Base-by-base conservation (phyloP, 2,113 vertebrate species). In the Nannobrachium achirus region DNA sequence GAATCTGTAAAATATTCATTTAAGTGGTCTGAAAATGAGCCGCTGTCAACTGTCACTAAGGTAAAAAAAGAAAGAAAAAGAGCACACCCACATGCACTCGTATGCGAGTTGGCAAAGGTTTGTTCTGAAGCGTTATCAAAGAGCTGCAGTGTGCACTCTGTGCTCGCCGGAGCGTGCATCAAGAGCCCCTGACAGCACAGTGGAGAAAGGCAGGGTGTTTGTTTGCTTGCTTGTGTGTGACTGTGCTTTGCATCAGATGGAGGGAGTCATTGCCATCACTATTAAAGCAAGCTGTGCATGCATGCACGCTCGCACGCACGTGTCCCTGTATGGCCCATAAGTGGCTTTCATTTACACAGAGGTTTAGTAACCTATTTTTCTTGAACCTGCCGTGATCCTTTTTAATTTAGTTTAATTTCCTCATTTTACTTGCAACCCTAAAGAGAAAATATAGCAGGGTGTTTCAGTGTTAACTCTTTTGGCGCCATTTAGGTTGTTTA, bases 91-190 rank as follows among this genome's bases (percentile, higher is more conserved):
- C 80, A n/a, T n/a, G n/a, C n/a, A 73, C 71, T 53, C 86, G 78
- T 66, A 52, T 66, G 66, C 8, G 52, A 82, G 80, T 80, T 88
- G 83, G 83, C 79, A 81, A 61, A 76, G 79, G 79, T 87, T 86
- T 78, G 71, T 83, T 73, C 76, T 81, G 76, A 87, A 90, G 89
- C 82, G 79, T 90, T 89, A 89, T 91, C 90, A 89, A 86, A 90
- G 83, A 71, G 62, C 56, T 56, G 56, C 86, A 87, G 82, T 83
- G 55, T 77, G 72, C 41, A 75, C 79, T 76, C 75, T 66, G 66
- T 81, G 78, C 76, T 84, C 73, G 56, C 39, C 63, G 58, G 71
- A 80, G 79, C 73, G 67, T 13, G 66, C 85, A 88, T 89, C 80
- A 85, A 89, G 87, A 69, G 71, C 38, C 77, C 84, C 76, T 90